Evolutionary conservation across 2,888 invertebrate genomes (phyloP).

Genomic region (Cryptocephalus primarius): DNA sequence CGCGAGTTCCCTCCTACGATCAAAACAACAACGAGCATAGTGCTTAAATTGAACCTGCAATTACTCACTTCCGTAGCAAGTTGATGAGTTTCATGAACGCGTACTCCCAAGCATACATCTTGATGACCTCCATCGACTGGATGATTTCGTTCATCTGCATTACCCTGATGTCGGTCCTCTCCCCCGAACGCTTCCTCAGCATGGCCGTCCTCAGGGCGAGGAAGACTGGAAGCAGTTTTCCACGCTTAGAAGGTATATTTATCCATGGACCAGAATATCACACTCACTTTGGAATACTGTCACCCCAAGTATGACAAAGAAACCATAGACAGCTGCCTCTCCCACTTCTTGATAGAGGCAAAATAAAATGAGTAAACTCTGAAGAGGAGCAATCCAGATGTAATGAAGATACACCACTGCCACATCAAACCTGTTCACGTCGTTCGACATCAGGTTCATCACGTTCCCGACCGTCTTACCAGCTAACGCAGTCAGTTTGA

Average conservation of each 20-base stretch:
- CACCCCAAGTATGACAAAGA: constrained; percentile 44
- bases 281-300: constrained; percentile 48
- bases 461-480: constrained; percentile 51
- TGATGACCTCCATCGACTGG: constrained; percentile 79
- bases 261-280: not conserved
- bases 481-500: constrained; percentile 61
- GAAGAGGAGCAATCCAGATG: constrained; percentile 60
- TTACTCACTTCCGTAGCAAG: constrained; percentile 46
- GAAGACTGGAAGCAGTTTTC: constrained; percentile 26
- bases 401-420: constrained; percentile 58
- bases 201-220: constrained; percentile 42
- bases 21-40: not conserved
- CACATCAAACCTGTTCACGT: constrained; percentile 63
- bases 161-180: constrained; percentile 71
- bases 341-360: constrained; percentile 43
- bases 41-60: not conserved
- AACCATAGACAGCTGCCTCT: constrained; percentile 39
- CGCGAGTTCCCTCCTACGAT: constrained; percentile 39
- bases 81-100: constrained; percentile 58
- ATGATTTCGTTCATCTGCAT: constrained; percentile 83
- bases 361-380: constrained; percentile 47
- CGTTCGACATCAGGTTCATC: constrained; percentile 65
- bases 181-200: constrained; percentile 51
- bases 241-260: no score
- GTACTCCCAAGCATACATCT: constrained; percentile 91